Evolutionary conservation across 2,113 vertebrate species (phyloP), one percentile per base, ranked within the genome.

Genomic region (Chlorodrepanis virens): DNA sequence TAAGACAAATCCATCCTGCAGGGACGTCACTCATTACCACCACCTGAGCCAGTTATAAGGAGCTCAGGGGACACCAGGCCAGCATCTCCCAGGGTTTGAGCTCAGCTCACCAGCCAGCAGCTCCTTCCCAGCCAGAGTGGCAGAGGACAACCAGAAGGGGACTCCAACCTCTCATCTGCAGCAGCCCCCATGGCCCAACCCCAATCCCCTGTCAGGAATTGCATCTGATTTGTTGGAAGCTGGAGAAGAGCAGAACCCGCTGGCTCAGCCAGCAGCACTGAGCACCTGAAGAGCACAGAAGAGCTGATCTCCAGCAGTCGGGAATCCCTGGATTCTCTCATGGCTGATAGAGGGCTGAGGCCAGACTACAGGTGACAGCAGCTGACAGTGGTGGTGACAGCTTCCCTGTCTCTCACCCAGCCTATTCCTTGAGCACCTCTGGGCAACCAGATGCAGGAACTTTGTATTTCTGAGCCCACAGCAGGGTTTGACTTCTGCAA

Each of bases 181-280:
- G 64, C 1, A 0, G 44, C 39, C 85, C 85, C 29, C 25, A 1
- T 0, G 5, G 37, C 37, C 54, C 1, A 3, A 28, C 13, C 40
- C 40, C 39, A 40, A 40, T 40, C 28, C 52, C 21, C 2, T 20
- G n/a, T 2, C 75, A 69, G 31, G 56, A 33, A 67, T 25, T 44
- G 22, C 28, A n/a, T 31, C 64, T 0, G 0, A 31, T 40, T 40
- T 27, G 10, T 63, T 63, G 56, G 27, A 21, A 15, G 21, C 35
- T 37, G 16, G 8, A 31, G 39, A 50, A 76, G 49, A 91, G 3
- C 12, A 54, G 54, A 52, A 7, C 29, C 31, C 1, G 0, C 47
- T 33, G 56, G 44, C 53, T 89, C 68, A 60, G 63, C 33, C 39
- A 42, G 76, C 80, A 88, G 42, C 29, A 0, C 39, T 6, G 14